Conservation (phyloP, 1,140 invertebrate species). For the Megathymus violae region DNA sequence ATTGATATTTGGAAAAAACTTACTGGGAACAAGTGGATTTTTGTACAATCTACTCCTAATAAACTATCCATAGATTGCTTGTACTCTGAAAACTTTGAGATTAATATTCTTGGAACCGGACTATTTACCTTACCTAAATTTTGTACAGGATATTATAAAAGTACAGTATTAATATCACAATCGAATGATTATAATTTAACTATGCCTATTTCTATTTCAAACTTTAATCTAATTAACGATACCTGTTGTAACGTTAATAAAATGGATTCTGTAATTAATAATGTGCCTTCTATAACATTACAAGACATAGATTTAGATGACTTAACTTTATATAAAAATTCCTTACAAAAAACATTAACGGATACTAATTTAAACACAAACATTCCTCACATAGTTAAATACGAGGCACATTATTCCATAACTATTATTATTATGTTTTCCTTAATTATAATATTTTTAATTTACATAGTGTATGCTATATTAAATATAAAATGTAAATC, state of each 20-base stretch:
- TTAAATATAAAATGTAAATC: constrained; percentile 5
- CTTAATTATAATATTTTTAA: background rate
- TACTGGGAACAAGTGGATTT: constrained; percentile 30
- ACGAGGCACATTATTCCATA: background rate
- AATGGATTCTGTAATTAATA: constrained; percentile 1
- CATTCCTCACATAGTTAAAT: constrained; percentile 1
- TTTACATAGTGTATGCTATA: background rate
- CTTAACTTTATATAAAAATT: background rate
- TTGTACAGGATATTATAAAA: constrained; percentile 19
- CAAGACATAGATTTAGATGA: constrained; percentile 3
- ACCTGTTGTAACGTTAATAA: constrained; percentile 11
- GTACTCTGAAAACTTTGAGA: background rate
- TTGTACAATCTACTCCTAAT: constrained; percentile 8
- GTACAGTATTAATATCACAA: constrained; percentile 4
- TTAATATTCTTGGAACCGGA: background rate
- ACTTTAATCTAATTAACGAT: constrained; percentile 17
- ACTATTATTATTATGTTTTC: background rate
- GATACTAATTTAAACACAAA: background rate
- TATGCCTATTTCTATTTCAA: background rate
- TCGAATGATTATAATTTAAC: constrained; percentile 7
- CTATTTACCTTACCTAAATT: background rate
- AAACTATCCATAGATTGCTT: constrained; percentile 18
- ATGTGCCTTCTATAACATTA: background rate
- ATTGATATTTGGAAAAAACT: constrained; percentile 24
- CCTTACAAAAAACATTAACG: background rate